A percentile compares a stretch with the other conserved stretches of the same genome.
These are phyloP conservation scores for Equus przewalskii DNA, from an alignment of 2,113 vertebrate genomes.

Conservation along the genomic window DNA sequence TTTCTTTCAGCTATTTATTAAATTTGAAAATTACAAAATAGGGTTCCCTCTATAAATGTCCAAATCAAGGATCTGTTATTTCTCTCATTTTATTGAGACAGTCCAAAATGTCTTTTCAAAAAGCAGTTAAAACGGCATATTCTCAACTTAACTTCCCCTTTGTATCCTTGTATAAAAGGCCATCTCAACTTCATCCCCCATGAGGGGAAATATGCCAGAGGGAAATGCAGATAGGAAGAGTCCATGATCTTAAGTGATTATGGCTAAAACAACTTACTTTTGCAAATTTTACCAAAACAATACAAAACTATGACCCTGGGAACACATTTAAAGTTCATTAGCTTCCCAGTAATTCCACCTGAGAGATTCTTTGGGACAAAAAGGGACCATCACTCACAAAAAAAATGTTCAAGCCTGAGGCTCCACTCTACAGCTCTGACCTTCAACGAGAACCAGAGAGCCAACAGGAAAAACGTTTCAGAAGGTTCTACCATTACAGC, in stretches of 20 bases:
- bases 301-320: neutral
- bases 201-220: neutral
- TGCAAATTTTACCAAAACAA: neutral
- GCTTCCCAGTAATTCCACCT: neutral
- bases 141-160: neutral
- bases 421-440: neutral
- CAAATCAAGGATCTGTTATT: neutral
- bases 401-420: neutral
- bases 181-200: neutral
- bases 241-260: neutral
- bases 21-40: slow-evolving; percentile 12
- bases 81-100: neutral
- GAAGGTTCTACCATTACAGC: neutral
- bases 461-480: neutral
- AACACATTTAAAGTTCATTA: neutral
- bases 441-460: neutral
- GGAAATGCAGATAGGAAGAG: neutral
- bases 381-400: neutral
- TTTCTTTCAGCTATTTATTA: slow-evolving; percentile 19
- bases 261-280: neutral
- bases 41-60: neutral
- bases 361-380: neutral
- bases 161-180: neutral
- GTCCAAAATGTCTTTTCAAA: neutral
- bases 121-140: neutral